These are phyloP conservation scores for Agrilus cyanescens DNA, from an alignment of 2,888 invertebrate species.

Conservation along the genomic window DNA sequence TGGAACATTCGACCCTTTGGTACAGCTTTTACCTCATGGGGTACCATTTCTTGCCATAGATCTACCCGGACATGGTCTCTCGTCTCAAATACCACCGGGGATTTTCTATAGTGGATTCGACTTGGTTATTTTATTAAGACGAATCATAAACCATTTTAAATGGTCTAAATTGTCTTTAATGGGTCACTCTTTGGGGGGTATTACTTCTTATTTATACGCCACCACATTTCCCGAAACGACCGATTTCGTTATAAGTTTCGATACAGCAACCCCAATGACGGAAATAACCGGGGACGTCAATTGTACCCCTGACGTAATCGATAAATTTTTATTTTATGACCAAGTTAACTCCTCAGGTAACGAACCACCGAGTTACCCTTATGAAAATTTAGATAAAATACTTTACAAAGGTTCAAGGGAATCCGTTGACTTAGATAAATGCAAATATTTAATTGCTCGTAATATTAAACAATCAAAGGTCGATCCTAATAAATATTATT, in stretches of 20 bases:
- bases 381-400: slow-evolving; percentile 44
- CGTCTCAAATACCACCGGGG: slow-evolving; percentile 40
- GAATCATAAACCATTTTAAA: slow-evolving; percentile 47
- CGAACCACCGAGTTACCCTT: slow-evolving; percentile 47
- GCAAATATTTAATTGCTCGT: slow-evolving; percentile 32
- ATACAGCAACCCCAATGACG: slow-evolving; percentile 34
- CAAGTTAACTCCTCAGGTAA: slow-evolving; percentile 24
- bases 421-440: slow-evolving; percentile 19
- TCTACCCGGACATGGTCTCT: slow-evolving; percentile 54
- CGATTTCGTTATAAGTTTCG: slow-evolving; percentile 42
- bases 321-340: slow-evolving; percentile 36
- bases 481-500: slow-evolving; percentile 46
- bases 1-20: slow-evolving; percentile 54
- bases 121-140: slow-evolving; percentile 34
- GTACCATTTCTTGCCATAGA: slow-evolving; percentile 45
- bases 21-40: slow-evolving; percentile 41
- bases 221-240: slow-evolving; percentile 46
- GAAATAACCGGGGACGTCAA: slow-evolving; percentile 34
- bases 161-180: slow-evolving; percentile 55
- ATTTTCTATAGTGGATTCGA: slow-evolving; percentile 25
- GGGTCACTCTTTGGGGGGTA: slow-evolving; percentile 54
- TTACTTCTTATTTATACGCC: slow-evolving; percentile 46
- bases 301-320: slow-evolving; percentile 32
- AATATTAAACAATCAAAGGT: slow-evolving; percentile 40
- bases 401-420: slow-evolving; percentile 31